Evolutionary conservation across 2,113 vertebrate genomes (phyloP).

Genomic region (Caracal caracal): DNA sequence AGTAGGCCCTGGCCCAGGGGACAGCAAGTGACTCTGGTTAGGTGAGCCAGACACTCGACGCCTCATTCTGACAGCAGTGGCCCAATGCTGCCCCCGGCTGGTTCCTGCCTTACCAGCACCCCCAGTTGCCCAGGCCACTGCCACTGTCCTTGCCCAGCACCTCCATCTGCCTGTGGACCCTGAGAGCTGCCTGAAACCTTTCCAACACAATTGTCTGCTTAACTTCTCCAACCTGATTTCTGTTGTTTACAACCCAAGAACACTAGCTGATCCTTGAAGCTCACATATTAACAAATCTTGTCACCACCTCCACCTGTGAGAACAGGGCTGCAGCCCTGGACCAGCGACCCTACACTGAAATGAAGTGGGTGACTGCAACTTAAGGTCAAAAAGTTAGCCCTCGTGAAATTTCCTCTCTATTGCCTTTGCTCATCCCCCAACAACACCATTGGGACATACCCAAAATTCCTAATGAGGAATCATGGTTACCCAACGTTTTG

Average conservation of each 20-base stretch:
- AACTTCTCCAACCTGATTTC: not conserved
- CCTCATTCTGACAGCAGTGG: not conserved
- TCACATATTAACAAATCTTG: not conserved
- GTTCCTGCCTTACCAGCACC: not conserved
- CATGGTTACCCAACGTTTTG: not conserved
- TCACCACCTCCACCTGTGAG: not conserved
- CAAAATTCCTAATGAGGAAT: not conserved
- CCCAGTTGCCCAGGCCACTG: too few relatives aligned
- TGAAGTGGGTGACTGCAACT: not conserved
- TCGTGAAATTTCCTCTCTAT: not conserved
- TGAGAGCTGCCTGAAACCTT: not conserved
- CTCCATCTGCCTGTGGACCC: not conserved
- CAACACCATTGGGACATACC: not conserved
- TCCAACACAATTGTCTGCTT: not conserved
- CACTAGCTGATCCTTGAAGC: not conserved
- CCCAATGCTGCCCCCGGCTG: rapidly evolving
- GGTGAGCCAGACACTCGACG: not conserved
- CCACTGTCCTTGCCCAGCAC: not conserved
- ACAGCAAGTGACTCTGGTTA: not conserved
- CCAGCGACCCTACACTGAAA: not conserved
- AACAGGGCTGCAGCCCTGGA: not conserved
- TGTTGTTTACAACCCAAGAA: not conserved
- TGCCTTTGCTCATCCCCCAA: not conserved
- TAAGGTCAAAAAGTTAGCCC: not conserved
- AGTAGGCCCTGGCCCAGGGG: not conserved